These are phyloP conservation scores for Megalopta genalis DNA, from an alignment of 1,140 invertebrate species.

Conservation along the genomic window DNA sequence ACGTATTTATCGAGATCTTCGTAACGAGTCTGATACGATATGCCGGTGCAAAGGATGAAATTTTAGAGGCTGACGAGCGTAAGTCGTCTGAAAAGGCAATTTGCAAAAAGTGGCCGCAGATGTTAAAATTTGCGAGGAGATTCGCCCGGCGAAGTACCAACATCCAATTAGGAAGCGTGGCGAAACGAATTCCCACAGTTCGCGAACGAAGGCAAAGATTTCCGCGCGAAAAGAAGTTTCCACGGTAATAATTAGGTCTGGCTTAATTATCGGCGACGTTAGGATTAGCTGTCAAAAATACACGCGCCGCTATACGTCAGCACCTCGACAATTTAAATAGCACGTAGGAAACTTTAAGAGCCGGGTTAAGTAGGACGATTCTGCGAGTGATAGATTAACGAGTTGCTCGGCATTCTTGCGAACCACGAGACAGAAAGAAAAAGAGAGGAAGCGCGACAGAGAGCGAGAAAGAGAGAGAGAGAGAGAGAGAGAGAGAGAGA, in stretches of 20 bases:
- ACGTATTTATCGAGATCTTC: too few relatives aligned
- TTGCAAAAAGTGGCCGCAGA: neutral
- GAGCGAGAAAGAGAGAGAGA: too few relatives aligned
- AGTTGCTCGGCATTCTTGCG: neutral
- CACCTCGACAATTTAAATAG: conserved; percentile 1
- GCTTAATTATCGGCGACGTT: conserved; percentile 11
- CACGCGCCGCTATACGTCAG: neutral
- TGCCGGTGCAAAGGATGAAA: too few relatives aligned
- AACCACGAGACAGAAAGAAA: neutral
- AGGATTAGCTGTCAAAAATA: neutral
- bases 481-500: too few relatives aligned
- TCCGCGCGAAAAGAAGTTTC: neutral
- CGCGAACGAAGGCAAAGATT: neutral
- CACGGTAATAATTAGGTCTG: neutral
- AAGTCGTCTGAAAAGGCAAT: too few relatives aligned
- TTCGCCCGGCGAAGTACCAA: neutral
- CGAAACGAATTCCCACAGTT: neutral
- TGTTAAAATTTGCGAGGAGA: neutral
- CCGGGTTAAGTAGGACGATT: neutral
- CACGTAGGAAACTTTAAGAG: neutral
- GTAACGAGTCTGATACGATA: too few relatives aligned
- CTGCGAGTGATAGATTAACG: neutral
- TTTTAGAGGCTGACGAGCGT: too few relatives aligned
- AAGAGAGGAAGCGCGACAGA: too few relatives aligned
- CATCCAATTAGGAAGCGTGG: neutral